Base-by-base conservation (phyloP, 2,113 vertebrate genomes). In the Uropsilus gracilis region DNA sequence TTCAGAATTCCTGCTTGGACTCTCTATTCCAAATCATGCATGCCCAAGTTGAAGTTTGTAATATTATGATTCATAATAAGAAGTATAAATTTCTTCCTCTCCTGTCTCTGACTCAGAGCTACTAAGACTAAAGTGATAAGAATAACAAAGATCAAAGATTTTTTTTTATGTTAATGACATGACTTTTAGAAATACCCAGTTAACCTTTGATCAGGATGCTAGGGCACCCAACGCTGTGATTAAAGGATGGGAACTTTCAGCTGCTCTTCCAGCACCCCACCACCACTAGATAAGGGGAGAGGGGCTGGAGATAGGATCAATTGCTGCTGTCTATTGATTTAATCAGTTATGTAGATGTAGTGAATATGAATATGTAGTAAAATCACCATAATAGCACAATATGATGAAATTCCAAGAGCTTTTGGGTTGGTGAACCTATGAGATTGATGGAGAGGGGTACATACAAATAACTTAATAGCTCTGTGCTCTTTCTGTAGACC, bases 81-180 rank as follows among this genome's bases (percentile, higher is more conserved):
- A 80, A 44, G 53, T 86, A 63, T 71, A 20, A 53, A 44, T 83
- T 78, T 71, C 14, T 34, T 64, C 12, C 85, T 84, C 20, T 53
- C 63, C 24, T 69, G 30, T 86, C 85, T 90, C 72, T 94, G 87
- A 63, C 30, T 26, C 53, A 72, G 80, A 85, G 73, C 24, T 94
- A 42, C 13, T 37, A 10, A 91, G 85, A 71, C 42, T 30, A 30
- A 86, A 68, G 32, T 10, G 37, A n/a, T 46, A 24, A 46, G 63
- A 64, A 32, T 14, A 39, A 61, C 68, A 72, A 85, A 85, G 26
- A 1, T 34, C 28, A 50, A n/a, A n/a, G n/a, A n/a, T n/a, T n/a
- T 44, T 53, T 77, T 78, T 78, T 81, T 81, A 73, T 78, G 37
- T 55, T 86, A 64, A 46, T 64, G 39, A 72, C 10, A 14, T 37